Percentiles rank a stretch among this genome's conserved stretches.
Evolutionary conservation across 2,797 vertebrate species (phyloP).

Genomic region (Eulemur coronatus): DNA sequence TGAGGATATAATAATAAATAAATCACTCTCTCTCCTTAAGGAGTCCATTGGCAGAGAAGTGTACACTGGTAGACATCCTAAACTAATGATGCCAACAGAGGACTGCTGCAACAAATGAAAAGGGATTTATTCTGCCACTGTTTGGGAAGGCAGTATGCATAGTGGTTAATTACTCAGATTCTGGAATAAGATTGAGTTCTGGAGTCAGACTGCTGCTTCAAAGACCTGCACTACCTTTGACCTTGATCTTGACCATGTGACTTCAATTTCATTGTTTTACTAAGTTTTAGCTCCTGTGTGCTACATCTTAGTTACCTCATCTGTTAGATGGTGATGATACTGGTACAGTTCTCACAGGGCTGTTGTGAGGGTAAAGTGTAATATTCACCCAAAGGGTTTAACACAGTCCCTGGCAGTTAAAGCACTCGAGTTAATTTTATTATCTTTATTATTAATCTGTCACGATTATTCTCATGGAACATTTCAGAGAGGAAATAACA

Average conservation of each 20-base stretch:
- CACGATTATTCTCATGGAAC: not conserved
- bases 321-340: not conserved
- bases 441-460: not conserved
- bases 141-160: not conserved
- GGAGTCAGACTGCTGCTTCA: not conserved
- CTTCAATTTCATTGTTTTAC: not conserved
- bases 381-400: not conserved
- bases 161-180: not conserved
- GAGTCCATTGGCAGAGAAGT: not conserved
- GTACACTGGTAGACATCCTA: not conserved
- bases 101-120: not conserved
- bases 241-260: not conserved
- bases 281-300: not conserved
- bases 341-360: not conserved
- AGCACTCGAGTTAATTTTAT: not conserved
- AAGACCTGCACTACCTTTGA: not conserved
- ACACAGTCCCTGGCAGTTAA: not conserved
- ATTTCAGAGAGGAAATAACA: not conserved
- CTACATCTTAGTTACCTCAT: not conserved
- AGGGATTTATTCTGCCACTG: not conserved
- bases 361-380: not conserved
- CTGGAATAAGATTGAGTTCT: not conserved
- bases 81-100: no score
- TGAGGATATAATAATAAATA: constrained; percentile 1
- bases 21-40: not conserved